Percentiles rank a stretch among this genome's conserved stretches.
Conservation (phyloP, 2,888 invertebrate genomes). For the Synergus gifuensis region DNA sequence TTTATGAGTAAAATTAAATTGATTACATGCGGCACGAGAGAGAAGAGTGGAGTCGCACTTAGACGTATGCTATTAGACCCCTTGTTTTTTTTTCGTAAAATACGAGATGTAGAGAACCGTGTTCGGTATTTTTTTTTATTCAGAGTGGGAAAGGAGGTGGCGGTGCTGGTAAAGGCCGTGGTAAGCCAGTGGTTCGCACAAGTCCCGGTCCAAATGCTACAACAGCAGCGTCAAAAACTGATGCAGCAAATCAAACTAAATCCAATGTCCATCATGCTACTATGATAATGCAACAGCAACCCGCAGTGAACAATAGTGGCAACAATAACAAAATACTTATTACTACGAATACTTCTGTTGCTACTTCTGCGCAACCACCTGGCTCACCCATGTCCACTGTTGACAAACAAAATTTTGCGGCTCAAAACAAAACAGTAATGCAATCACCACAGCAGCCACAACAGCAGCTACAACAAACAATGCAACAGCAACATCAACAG, state of each 20-base stretch:
- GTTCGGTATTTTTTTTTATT: slow-evolving; percentile 56
- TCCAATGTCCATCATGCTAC: slow-evolving; percentile 68
- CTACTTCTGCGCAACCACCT: slow-evolving; percentile 72
- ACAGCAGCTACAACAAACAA: slow-evolving; percentile 65
- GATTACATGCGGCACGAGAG: slow-evolving; percentile 25
- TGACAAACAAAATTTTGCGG: slow-evolving; percentile 80
- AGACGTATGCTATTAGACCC: slow-evolving; percentile 8
- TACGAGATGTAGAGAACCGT: slow-evolving; percentile 21
- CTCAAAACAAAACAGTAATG: slow-evolving; percentile 75
- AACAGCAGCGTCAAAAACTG: slow-evolving; percentile 80
- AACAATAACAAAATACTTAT: slow-evolving; percentile 66
- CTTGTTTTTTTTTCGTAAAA: slow-evolving; percentile 44
- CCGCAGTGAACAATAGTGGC: slow-evolving; percentile 62
- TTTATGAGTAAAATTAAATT: not conserved
- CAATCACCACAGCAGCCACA: slow-evolving; percentile 74
- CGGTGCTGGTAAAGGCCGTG: slow-evolving; percentile 82
- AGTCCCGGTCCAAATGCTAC: slow-evolving; percentile 83
- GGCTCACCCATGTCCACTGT: slow-evolving; percentile 80
- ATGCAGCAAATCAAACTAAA: slow-evolving; percentile 81
- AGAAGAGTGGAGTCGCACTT: slow-evolving; percentile 8
- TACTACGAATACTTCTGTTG: slow-evolving; percentile 62
- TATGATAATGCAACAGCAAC: slow-evolving; percentile 70
- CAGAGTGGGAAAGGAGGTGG: slow-evolving; percentile 74
- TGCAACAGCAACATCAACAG: slow-evolving; percentile 71
- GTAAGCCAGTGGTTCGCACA: slow-evolving; percentile 84